Evolutionary conservation across 2,888 invertebrate genomes (phyloP).

Genomic region (Mellilla xanthometata): DNA sequence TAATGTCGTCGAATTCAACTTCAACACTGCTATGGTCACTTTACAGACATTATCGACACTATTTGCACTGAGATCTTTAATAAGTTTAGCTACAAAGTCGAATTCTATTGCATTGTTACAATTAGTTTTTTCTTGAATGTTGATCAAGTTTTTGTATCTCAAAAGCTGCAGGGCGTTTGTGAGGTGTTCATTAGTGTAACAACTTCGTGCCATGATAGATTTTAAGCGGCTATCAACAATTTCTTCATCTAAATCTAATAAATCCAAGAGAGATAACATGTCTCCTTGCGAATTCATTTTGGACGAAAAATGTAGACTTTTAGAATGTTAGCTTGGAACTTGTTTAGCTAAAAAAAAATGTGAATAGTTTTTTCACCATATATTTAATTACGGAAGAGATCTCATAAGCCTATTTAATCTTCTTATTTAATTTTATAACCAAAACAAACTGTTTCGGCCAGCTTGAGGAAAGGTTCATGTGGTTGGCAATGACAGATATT

Average conservation of each 20-base stretch:
- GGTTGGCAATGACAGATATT: too few species aligned
- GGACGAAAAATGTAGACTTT: background rate
- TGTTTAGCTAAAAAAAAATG: too few species aligned
- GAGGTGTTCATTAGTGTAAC: slow-evolving; percentile 53
- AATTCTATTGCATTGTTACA: slow-evolving; percentile 64
- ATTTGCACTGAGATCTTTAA: slow-evolving; percentile 42
- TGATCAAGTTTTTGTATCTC: slow-evolving; percentile 69
- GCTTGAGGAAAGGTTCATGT: too few species aligned
- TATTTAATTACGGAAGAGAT: too few species aligned
- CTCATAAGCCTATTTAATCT: too few species aligned
- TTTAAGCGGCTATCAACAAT: slow-evolving; percentile 60
- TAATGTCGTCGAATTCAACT: slow-evolving; percentile 50
- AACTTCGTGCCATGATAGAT: slow-evolving; percentile 51
- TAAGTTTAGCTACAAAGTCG: slow-evolving; percentile 55
- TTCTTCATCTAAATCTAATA: slow-evolving; percentile 70
- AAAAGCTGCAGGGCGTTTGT: slow-evolving; percentile 53
- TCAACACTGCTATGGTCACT: slow-evolving; percentile 53
- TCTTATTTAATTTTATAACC: too few species aligned
- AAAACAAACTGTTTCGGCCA: too few species aligned
- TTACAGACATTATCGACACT: slow-evolving; percentile 55
- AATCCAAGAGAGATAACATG: slow-evolving; percentile 59
- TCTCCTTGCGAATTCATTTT: slow-evolving; percentile 41
- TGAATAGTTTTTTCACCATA: too few species aligned
- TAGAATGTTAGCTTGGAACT: too few species aligned
- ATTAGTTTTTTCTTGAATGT: slow-evolving; percentile 58